A percentile compares a stretch with the other conserved stretches of the same genome.
phyloP scores from a whole-genome alignment of 1,140 invertebrate species.

The Zaprionus tsacasi region DNA sequence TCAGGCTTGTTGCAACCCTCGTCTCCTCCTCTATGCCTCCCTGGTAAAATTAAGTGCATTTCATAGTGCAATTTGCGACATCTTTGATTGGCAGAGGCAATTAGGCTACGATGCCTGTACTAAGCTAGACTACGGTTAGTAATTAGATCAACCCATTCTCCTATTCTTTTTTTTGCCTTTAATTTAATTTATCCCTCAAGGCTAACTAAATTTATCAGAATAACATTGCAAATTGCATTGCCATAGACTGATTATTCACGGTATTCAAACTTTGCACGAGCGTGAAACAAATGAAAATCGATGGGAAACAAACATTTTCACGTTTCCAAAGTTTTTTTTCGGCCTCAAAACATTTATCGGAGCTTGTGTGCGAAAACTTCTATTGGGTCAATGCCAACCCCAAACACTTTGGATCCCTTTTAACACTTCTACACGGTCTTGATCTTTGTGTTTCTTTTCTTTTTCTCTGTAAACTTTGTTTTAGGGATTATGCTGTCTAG shows the following conservation, averaged over 20 bases:
- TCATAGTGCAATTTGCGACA: conserved; percentile 38
- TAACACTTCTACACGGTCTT: conserved; percentile 11
- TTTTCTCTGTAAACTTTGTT: conserved; percentile 21
- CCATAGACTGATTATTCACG: conserved; percentile 47
- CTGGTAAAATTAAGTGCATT: conserved; percentile 48
- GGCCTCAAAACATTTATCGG: conserved; percentile 19
- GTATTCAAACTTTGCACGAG: conserved; percentile 10
- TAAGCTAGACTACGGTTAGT: conserved; percentile 19
- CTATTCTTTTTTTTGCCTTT: conserved; percentile 17
- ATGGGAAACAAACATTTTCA: conserved; percentile 17
- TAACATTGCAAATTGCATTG: conserved; percentile 36
- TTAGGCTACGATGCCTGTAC: conserved; percentile 19
- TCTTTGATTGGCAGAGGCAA: conserved; percentile 54
- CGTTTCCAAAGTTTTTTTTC: neutral
- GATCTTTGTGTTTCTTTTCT: conserved; percentile 1
- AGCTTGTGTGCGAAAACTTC: conserved; percentile 3
- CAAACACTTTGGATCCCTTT: neutral
- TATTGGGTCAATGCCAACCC: conserved; percentile 44
- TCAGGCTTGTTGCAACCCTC: neutral
- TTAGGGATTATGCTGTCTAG: neutral
- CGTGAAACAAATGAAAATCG: conserved; percentile 34
- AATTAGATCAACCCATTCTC: conserved; percentile 49
- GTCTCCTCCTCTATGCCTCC: neutral
- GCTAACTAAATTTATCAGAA: conserved; percentile 30
- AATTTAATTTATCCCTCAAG: conserved; percentile 54